These are phyloP conservation scores for Globodera rostochiensis DNA, from an alignment of 1,140 invertebrate genomes.

Conservation along the genomic window DNA sequence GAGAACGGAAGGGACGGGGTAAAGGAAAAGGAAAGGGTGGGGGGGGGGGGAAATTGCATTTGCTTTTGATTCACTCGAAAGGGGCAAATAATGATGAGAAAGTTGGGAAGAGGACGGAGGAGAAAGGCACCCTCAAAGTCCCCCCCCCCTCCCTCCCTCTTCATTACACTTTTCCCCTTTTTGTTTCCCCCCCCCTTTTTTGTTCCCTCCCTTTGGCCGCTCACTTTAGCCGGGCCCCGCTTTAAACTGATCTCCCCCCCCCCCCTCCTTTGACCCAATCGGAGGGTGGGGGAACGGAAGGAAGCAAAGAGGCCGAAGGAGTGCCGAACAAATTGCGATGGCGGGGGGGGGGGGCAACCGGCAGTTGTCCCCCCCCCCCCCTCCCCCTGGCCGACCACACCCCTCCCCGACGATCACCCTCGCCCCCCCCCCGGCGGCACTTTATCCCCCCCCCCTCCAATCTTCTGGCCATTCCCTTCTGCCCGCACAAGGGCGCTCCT, in stretches of 20 bases:
- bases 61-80: constrained; percentile 4
- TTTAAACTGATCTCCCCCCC: constrained; percentile 13
- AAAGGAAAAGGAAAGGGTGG: too few relatives aligned
- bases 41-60: constrained; percentile 12
- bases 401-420: too few relatives aligned
- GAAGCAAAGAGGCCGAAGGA: background rate
- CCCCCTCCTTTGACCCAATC: background rate
- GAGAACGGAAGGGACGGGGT: background rate
- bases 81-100: constrained; percentile 4
- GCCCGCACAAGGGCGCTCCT: too few relatives aligned
- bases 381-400: background rate
- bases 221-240: background rate
- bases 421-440: too few relatives aligned
- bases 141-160: background rate
- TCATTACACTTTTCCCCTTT: background rate
- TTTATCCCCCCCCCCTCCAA: too few relatives aligned
- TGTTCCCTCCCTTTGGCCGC: background rate
- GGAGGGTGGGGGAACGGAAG: too few relatives aligned
- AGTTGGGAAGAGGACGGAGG: background rate
- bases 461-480: too few relatives aligned
- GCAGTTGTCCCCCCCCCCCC: background rate
- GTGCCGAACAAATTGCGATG: constrained; percentile 3
- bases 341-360: too few relatives aligned
- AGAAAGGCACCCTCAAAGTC: background rate
- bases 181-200: background rate